Evolutionary conservation across 2,888 invertebrate genomes (phyloP).

Genomic region (Diabrotica balteata): DNA sequence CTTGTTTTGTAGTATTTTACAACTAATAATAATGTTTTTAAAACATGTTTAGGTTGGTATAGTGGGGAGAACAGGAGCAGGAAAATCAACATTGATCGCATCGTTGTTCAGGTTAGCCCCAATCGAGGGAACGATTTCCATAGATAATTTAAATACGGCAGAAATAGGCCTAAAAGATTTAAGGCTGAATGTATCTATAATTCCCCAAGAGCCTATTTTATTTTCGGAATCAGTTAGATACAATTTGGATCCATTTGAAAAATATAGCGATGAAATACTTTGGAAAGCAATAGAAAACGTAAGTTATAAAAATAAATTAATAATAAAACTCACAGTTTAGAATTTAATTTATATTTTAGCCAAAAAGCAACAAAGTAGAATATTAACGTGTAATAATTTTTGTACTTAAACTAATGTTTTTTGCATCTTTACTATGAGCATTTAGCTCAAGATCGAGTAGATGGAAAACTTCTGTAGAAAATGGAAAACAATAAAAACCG

Average conservation of each 20-base stretch:
- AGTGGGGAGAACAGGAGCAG: slow-evolving; percentile 73
- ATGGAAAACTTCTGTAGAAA: no score
- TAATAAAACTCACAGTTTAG: no score
- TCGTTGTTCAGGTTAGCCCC: slow-evolving; percentile 84
- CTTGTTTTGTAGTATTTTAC: no score
- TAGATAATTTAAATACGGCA: slow-evolving; percentile 78
- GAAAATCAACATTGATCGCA: slow-evolving; percentile 82
- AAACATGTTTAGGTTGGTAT: slow-evolving; percentile 54
- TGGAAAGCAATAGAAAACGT: slow-evolving; percentile 79
- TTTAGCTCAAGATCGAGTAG: no score
- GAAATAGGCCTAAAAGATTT: slow-evolving; percentile 78
- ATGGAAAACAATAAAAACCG: no score
- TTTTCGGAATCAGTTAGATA: slow-evolving; percentile 84
- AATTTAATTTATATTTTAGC: no score
- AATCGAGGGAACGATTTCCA: slow-evolving; percentile 76
- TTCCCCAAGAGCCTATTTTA: slow-evolving; percentile 81
- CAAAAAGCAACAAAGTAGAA: no score
- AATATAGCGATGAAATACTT: slow-evolving; percentile 73
- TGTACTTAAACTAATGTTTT: no score
- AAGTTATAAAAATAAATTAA: slow-evolving; percentile 2
- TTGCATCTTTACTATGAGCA: no score
- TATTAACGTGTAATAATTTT: no score
- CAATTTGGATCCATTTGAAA: slow-evolving; percentile 85
- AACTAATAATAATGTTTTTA: no score
- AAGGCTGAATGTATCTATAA: slow-evolving; percentile 83